These are phyloP conservation scores for Atherinomorus stipes DNA, from an alignment of 2,113 vertebrate genomes.

Conservation along the genomic window DNA sequence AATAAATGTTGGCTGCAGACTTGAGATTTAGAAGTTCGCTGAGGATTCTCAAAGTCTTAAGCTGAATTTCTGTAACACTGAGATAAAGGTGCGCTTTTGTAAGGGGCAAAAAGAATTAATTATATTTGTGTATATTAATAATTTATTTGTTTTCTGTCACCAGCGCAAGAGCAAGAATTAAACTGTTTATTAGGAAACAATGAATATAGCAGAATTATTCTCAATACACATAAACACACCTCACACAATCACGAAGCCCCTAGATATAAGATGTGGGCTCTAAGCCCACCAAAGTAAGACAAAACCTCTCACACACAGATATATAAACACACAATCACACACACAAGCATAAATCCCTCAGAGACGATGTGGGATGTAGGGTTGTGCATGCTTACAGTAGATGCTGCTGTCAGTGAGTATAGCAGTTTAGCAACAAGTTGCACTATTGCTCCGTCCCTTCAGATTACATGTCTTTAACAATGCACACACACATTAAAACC, in stretches of 20 bases:
- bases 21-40: slow-evolving; percentile 40
- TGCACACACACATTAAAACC: slow-evolving; percentile 17
- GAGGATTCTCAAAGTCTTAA: slow-evolving; percentile 21
- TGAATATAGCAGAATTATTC: neutral
- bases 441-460: slow-evolving; percentile 27
- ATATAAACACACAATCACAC: neutral
- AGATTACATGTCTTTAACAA: slow-evolving; percentile 20
- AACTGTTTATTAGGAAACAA: slow-evolving; percentile 5
- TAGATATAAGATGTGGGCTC: slow-evolving; percentile 26
- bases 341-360: slow-evolving; percentile 20
- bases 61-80: slow-evolving; percentile 31
- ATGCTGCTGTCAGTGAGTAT: slow-evolving; percentile 27
- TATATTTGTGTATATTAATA: neutral
- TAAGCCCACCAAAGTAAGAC: slow-evolving; percentile 22
- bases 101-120: neutral
- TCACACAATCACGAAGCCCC: slow-evolving; percentile 13
- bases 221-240: slow-evolving; percentile 5
- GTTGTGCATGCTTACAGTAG: slow-evolving; percentile 43
- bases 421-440: slow-evolving; percentile 43
- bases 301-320: slow-evolving; percentile 3
- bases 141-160: slow-evolving; percentile 4
- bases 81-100: slow-evolving; percentile 39
- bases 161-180: too few relatives aligned
- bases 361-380: slow-evolving; percentile 50
- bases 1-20: slow-evolving; percentile 35